Base-by-base conservation (phyloP, 1,140 invertebrate genomes). In the Eriosoma lanigerum region DNA sequence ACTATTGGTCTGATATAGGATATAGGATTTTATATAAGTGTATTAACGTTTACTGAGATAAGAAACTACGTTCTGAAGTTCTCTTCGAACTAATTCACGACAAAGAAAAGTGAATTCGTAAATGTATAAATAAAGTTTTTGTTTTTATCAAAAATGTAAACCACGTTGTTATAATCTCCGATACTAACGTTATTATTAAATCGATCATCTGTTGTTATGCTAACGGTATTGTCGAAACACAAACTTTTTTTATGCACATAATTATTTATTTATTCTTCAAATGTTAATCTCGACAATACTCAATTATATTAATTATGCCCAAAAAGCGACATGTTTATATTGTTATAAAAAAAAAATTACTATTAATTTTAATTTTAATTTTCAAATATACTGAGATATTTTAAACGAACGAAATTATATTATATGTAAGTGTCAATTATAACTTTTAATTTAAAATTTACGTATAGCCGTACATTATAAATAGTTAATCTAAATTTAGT, bases 11-110 rank as follows among this genome's bases (percentile, higher is more conserved):
- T 15, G 44, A 38, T 29, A 72, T 72, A 29, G 68, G 44, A 38
- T 29, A 72, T 72, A 29, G 68, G 48, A 72, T 72, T 72, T 72
- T 72, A n/a, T 19, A 24, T 52, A 50, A 72, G 48, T 52, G 46
- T 52, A 72, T 72, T 72, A 72, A 72, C 68, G 68, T 19, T 50
- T 29, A 50, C 24, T 17, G 48, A 17, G 68, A 29, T 52, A 19
- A 46, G 24, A 29, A 72, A 72, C 17, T 24, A 48, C 10, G 26
- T 17, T 9, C 0, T 3, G 29, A 52, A 72, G 48, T 72, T 72
- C 52, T 3, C 48, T 5, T 5, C 24, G 10, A 72, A 72, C 46
- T 72, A 52, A 52, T 52, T 50, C 17, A 19, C 0, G 48, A 52
- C 48, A 52, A n/a, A 72, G 68, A 29, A 72, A 52, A 72, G 46